These are phyloP conservation scores for Cyclophora punctaria DNA, from an alignment of 2,888 invertebrate genomes.

Conservation along the genomic window DNA sequence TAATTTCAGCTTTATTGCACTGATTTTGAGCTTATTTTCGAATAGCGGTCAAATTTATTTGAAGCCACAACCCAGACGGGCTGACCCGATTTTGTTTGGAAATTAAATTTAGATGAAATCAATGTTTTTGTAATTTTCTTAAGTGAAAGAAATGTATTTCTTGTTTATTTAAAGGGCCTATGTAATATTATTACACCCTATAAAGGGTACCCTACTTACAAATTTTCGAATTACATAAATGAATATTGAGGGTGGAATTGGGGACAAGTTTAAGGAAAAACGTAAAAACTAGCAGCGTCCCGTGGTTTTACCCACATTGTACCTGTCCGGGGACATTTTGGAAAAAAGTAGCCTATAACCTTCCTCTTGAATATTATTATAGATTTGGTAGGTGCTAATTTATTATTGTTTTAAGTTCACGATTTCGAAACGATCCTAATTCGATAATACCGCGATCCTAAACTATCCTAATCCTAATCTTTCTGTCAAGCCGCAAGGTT, in stretches of 20 bases:
- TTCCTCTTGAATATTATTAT: no score
- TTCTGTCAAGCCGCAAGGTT: no score
- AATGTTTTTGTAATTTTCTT: background rate
- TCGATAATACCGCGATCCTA: no score
- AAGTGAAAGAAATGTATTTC: background rate
- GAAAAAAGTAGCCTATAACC: no score
- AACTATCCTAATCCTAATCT: no score
- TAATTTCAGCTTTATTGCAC: no score
- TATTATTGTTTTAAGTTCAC: no score
- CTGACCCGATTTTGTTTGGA: constrained; percentile 20
- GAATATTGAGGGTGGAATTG: no score
- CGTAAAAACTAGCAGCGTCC: background rate
- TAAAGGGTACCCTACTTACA: background rate
- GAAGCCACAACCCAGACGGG: constrained; percentile 15
- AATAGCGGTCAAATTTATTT: background rate
- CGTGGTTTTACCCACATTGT: background rate
- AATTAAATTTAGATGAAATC: constrained; percentile 13
- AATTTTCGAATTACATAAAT: background rate
- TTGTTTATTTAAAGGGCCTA: background rate
- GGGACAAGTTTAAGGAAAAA: no score
- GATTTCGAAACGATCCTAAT: no score
- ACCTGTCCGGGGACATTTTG: background rate
- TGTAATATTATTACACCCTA: background rate
- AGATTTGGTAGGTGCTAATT: no score
- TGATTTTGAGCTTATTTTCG: background rate